Percentiles rank a stretch among this genome's conserved stretches.
These are phyloP conservation scores for Gnathonemus echidnorhynchus DNA, from an alignment of 2,113 vertebrate genomes.

Conservation along the genomic window DNA sequence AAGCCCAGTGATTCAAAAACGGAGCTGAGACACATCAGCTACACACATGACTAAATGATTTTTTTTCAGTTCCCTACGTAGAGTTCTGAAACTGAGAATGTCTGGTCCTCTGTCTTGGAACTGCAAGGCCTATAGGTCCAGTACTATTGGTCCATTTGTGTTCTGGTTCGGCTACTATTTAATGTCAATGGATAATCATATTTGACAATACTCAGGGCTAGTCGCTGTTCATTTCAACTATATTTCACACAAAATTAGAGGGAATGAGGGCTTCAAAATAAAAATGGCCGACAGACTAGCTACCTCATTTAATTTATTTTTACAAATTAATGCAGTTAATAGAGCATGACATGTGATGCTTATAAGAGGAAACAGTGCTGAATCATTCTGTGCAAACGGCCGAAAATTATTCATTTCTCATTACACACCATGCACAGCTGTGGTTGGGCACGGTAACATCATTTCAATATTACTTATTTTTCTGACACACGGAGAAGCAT, in stretches of 20 bases:
- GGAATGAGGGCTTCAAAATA: neutral
- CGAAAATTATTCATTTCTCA: neutral
- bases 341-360: neutral
- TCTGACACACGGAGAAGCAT: neutral
- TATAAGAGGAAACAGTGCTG: neutral
- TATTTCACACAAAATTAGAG: neutral
- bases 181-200: neutral
- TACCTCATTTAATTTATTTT: neutral
- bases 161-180: neutral
- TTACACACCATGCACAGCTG: neutral
- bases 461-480: constrained; percentile 7
- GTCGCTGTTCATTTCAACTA: neutral
- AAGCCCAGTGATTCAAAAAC: neutral
- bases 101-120: neutral
- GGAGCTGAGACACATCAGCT: neutral
- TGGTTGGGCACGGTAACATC: neutral
- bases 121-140: neutral
- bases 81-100: constrained; percentile 5
- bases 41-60: neutral
- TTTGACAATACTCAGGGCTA: neutral
- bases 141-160: neutral
- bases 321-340: neutral
- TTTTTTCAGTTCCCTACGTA: neutral
- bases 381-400: neutral
- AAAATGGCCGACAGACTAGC: neutral